Evolutionary conservation across 1,140 invertebrate genomes (phyloP).

Genomic region (Drosophila pandora): DNA sequence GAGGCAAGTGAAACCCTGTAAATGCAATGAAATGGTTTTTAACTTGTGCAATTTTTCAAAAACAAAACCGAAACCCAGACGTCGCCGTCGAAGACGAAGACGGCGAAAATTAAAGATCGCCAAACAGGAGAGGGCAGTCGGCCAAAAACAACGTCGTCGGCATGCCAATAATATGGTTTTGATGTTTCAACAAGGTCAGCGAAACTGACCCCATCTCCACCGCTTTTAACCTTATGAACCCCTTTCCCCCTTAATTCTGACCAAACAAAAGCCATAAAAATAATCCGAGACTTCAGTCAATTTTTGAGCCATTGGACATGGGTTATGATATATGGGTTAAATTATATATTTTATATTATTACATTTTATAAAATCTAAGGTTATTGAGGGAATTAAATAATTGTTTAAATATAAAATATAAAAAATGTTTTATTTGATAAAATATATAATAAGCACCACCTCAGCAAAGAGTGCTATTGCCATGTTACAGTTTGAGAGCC

Average conservation of each 20-base stretch:
- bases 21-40: slow-evolving; percentile 81
- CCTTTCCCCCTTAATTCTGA: slow-evolving; percentile 21
- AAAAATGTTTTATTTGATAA: neutral
- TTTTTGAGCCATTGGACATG: slow-evolving; percentile 48
- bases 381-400: too few species aligned
- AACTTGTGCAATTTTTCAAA: slow-evolving; percentile 80
- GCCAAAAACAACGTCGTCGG: slow-evolving; percentile 37
- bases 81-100: neutral
- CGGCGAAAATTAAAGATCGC: slow-evolving; percentile 28
- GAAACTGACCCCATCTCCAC: slow-evolving; percentile 13
- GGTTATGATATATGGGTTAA: neutral
- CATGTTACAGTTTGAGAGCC: neutral
- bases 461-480: neutral
- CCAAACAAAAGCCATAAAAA: slow-evolving; percentile 70
- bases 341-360: neutral
- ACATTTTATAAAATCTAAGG: neutral
- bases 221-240: neutral
- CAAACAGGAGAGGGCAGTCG: slow-evolving; percentile 1
- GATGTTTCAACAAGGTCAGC: slow-evolving; percentile 76
- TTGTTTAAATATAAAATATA: neutral
- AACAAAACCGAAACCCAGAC: slow-evolving; percentile 16
- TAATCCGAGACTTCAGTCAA: slow-evolving; percentile 72
- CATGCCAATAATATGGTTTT: slow-evolving; percentile 72
- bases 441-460: neutral
- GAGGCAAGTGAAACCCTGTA: slow-evolving; percentile 74